Conservation (phyloP, 2,888 invertebrate species). For the Papilio gigon region DNA sequence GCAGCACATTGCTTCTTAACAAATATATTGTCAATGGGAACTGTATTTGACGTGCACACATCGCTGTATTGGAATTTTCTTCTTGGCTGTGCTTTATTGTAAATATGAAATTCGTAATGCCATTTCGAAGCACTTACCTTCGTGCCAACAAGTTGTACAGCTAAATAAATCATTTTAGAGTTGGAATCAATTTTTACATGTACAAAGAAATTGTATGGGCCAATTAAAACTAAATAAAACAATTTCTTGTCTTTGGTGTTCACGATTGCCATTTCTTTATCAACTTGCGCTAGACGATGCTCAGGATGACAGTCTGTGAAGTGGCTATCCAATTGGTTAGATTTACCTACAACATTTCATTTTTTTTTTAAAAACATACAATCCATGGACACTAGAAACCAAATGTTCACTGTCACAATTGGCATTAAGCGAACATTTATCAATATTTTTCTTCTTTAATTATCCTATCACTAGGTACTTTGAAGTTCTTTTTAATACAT, state of each 20-base stretch:
- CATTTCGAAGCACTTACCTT: conserved; percentile 63
- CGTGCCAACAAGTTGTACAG: conserved; percentile 62
- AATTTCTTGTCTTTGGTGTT: conserved; percentile 50
- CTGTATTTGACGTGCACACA: conserved; percentile 53
- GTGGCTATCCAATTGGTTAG: conserved; percentile 58
- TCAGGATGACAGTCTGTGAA: conserved; percentile 58
- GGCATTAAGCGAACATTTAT: too few species aligned
- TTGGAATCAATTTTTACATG: conserved; percentile 55
- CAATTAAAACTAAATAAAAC: conserved; percentile 55
- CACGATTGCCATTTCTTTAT: conserved; percentile 57
- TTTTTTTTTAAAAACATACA: too few species aligned
- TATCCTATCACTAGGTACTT: too few species aligned
- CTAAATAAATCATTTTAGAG: conserved; percentile 56
- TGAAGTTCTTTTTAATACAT: too few species aligned
- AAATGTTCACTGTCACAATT: too few species aligned
- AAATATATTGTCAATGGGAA: conserved; percentile 52
- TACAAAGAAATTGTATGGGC: conserved; percentile 59
- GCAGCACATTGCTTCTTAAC: conserved; percentile 53
- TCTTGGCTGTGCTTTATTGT: conserved; percentile 61
- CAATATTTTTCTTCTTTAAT: too few species aligned
- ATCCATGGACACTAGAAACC: too few species aligned
- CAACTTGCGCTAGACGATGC: conserved; percentile 53
- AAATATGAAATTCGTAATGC: conserved; percentile 68
- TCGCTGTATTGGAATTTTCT: conserved; percentile 59
- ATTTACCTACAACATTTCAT: conserved; percentile 60